Evolutionary conservation across 2,113 vertebrate genomes (phyloP).

Genomic region (Scomber colias): DNA sequence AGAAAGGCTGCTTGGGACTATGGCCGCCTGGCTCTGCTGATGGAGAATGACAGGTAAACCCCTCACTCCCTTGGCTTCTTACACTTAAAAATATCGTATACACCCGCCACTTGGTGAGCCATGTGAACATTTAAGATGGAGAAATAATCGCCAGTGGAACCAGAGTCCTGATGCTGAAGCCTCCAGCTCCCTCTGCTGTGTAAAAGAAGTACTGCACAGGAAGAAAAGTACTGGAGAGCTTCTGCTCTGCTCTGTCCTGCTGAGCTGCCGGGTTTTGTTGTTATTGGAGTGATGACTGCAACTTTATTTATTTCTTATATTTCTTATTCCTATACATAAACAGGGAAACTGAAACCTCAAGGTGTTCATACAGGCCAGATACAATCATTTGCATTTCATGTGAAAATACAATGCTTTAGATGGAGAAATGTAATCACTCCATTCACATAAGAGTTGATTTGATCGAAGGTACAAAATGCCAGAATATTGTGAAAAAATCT

Average conservation of each 20-base stretch:
- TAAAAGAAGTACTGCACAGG: constrained; percentile 19
- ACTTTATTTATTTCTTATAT: not conserved
- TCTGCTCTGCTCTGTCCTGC: not conserved
- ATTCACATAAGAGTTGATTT: too few species aligned
- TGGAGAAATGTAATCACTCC: too few species aligned
- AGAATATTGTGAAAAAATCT: too few species aligned
- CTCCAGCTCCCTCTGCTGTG: constrained; percentile 80
- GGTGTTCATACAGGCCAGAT: too few species aligned
- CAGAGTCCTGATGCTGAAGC: constrained; percentile 29
- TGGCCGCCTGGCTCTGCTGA: constrained; percentile 93
- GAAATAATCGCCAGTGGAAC: constrained; percentile 17
- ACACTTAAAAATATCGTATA: not conserved
- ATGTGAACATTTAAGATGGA: constrained; percentile 54
- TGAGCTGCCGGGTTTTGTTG: too few species aligned
- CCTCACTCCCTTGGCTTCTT: not conserved
- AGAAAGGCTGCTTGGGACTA: constrained; percentile 99
- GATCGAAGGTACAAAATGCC: too few species aligned
- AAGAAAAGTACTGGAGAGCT: not conserved
- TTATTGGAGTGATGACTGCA: not conserved
- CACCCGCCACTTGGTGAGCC: constrained; percentile 4
- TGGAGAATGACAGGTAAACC: constrained; percentile 94
- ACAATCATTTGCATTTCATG: too few species aligned
- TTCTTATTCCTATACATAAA: not conserved
- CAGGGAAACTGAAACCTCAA: too few species aligned
- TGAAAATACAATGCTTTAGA: too few species aligned